These are phyloP conservation scores for Hiodon alosoides DNA, from an alignment of 2,113 vertebrate genomes.

Conservation along the genomic window DNA sequence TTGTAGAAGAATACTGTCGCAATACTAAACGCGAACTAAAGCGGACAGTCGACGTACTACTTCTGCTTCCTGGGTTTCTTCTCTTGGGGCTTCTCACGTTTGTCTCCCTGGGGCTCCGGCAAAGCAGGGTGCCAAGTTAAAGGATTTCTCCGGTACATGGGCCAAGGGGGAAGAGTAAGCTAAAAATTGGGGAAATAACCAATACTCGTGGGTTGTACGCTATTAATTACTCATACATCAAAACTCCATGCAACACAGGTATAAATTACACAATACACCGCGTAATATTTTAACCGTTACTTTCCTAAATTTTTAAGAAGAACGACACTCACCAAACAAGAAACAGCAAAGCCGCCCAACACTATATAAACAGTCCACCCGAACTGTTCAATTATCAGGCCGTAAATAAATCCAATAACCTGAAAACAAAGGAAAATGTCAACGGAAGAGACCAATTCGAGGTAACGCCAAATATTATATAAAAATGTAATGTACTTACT, in stretches of 20 bases:
- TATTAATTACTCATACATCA: neutral
- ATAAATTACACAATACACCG: too few relatives aligned
- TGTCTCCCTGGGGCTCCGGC: conserved; percentile 65
- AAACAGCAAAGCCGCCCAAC: conserved; percentile 83
- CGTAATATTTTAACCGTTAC: neutral
- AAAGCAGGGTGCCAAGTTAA: conserved; percentile 83
- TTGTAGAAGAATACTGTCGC: too few relatives aligned
- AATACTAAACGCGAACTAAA: too few relatives aligned
- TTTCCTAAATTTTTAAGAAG: neutral
- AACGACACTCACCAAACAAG: conserved; percentile 80
- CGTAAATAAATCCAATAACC: conserved; percentile 88
- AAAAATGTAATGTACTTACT: conserved; percentile 59
- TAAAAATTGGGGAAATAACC: conserved; percentile 37
- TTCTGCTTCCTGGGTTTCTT: conserved; percentile 90
- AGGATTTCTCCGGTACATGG: conserved; percentile 84
- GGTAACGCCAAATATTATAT: neutral
- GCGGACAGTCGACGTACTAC: conserved; percentile 46
- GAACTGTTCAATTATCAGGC: conserved; percentile 87
- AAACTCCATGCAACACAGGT: too few relatives aligned
- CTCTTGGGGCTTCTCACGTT: conserved; percentile 76
- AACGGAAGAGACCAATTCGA: neutral
- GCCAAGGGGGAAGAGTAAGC: conserved; percentile 94
- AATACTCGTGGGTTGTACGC: neutral
- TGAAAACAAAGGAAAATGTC: conserved; percentile 43
- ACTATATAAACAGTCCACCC: conserved; percentile 95